phyloP scores from a whole-genome alignment of 2,113 vertebrate genomes.

The Thalassarche chlororhynchos region DNA sequence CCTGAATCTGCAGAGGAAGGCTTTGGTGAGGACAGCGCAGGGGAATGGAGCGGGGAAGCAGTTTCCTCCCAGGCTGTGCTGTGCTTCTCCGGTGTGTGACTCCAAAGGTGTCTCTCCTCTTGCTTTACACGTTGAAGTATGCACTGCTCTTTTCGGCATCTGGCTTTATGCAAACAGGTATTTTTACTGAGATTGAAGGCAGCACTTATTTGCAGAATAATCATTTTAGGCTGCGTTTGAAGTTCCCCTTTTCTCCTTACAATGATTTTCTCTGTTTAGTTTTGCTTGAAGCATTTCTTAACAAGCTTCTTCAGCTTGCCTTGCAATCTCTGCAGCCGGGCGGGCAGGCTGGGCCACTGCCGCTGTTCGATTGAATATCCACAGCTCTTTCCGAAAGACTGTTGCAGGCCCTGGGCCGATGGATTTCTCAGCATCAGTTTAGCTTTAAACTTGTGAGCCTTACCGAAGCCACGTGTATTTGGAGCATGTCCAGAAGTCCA shows the following conservation, averaged over 20 bases:
- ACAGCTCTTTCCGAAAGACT: not conserved
- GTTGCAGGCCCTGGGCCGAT: not conserved
- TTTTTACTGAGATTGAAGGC: not conserved
- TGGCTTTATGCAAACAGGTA: not conserved
- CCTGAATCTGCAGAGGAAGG: not conserved
- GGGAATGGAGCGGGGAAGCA: not conserved
- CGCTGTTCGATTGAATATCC: not conserved
- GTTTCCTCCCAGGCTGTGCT: not conserved
- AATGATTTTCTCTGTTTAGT: not conserved
- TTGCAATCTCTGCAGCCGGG: not conserved
- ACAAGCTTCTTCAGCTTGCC: not conserved
- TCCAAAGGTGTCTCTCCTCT: not conserved
- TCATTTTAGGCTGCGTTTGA: slow-evolving; percentile 22
- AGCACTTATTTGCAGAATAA: slow-evolving; percentile 44
- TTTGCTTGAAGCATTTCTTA: slow-evolving; percentile 39
- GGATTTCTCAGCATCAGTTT: not conserved
- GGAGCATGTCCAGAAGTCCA: not conserved
- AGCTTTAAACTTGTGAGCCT: not conserved
- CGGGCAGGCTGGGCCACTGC: not conserved
- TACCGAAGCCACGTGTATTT: not conserved
- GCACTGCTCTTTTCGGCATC: not conserved
- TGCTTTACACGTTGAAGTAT: not conserved
- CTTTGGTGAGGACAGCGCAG: accelerated
- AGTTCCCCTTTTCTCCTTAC: not conserved
- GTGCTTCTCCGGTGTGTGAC: not conserved